phyloP scores from a whole-genome alignment of 2,888 invertebrate genomes.

The Diarsia brunnea region DNA sequence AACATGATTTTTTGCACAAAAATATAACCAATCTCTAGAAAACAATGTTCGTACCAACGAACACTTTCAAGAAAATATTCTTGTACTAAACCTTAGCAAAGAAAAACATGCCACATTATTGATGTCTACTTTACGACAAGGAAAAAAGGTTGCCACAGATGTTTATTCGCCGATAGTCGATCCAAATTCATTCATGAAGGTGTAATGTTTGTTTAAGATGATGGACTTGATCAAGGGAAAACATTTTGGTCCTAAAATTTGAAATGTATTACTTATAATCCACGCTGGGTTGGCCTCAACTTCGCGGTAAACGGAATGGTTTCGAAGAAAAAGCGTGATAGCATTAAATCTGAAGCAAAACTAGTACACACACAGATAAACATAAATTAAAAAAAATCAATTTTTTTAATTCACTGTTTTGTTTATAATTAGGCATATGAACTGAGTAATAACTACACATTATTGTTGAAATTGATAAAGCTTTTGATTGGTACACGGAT shows the following conservation, averaged over 20 bases:
- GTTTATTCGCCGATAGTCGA: not conserved
- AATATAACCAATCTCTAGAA: not conserved
- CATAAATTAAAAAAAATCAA: no score
- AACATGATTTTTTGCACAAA: not conserved
- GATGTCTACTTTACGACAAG: not conserved
- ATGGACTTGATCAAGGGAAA: not conserved
- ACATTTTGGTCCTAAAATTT: not conserved
- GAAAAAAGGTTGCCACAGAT: constrained; percentile 5
- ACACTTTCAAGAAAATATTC: not conserved
- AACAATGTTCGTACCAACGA: not conserved
- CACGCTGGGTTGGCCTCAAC: not conserved
- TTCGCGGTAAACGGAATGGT: not conserved
- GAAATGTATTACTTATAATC: not conserved
- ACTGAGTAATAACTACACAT: no score
- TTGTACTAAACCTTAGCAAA: not conserved
- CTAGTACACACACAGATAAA: no score
- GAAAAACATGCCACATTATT: constrained; percentile 21
- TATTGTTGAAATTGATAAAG: not conserved
- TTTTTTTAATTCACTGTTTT: no score
- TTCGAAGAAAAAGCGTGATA: not conserved
- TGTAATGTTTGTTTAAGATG: not conserved
- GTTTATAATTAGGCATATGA: no score
- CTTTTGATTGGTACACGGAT: not conserved
- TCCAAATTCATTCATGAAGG: not conserved
- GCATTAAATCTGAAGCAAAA: no score